Evolutionary conservation across 2,113 vertebrate genomes (phyloP), one percentile per base, ranked within the genome.

Genomic region (Trogon melanurus): DNA sequence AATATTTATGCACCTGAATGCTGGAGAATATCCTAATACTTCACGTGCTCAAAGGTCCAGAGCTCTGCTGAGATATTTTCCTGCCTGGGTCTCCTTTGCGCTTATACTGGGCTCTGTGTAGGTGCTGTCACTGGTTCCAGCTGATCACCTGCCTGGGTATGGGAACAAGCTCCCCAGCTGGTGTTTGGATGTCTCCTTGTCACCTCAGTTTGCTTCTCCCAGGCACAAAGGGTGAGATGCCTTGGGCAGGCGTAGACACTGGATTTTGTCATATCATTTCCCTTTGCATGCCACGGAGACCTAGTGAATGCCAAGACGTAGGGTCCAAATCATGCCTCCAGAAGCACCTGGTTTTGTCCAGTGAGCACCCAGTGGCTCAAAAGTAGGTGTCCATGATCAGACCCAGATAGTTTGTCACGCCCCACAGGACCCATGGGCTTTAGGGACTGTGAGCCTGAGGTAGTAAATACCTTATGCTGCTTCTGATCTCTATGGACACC

Each of bases 361-460:
- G n/a, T 67, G 69, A 84, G 56, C 23, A 7, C 30, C 47, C 64
- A 30, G 23, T 13, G 13, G 5, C 27, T n/a, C 76, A n/a, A 20
- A 5, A 9, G 38, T 18, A 36, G 26, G 14, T 82, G n/a, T 10
- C 57, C 61, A 16, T 13, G 25, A 21, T 20, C n/a, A 53, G 60
- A 70, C 13, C 32, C 5, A 76, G 34, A 17, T 6, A 29, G 16
- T 10, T n/a, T 79, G 36, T 71, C 61, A 41, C 20, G 51, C 2
- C 20, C 34, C 20, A 11, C 0, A 0, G 36, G n/a, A 26, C 30
- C 4, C 9, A 6, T 53, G 41, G 19, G 5, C 54, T 66, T 74
- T 3, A 32, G 62, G 32, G 29, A 32, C n/a, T 26, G 19, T n/a
- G 38, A 80, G 22, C 25, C 17, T 0, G 2, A 79, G 13, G 53